Evolutionary conservation across 2,113 vertebrate species (phyloP).

Genomic region (Corythornis vintsioides): DNA sequence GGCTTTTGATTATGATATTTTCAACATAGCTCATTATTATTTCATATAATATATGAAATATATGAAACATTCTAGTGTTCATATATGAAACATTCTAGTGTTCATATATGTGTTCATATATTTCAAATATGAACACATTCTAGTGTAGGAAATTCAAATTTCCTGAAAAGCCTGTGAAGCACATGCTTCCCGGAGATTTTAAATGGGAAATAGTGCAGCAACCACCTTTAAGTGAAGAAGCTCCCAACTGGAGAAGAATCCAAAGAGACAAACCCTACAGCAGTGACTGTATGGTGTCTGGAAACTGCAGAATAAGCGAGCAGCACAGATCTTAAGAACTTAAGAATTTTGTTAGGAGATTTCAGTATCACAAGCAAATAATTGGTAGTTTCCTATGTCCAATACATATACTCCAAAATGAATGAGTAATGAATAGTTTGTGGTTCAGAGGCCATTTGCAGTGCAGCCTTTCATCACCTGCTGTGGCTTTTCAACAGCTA

Average conservation of each 20-base stretch:
- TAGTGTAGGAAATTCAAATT: not conserved
- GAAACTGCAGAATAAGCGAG: not conserved
- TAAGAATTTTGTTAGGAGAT: not conserved
- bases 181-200: not conserved
- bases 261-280: not conserved
- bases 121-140: not conserved
- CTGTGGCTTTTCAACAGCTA: slow-evolving; percentile 47
- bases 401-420: not conserved
- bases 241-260: not conserved
- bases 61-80: not conserved
- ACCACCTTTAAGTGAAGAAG: not conserved
- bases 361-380: not conserved
- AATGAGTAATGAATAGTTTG: not conserved
- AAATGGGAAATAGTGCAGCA: not conserved
- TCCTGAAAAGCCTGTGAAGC: not conserved
- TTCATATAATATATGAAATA: not conserved
- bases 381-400: not conserved
- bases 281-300: not conserved
- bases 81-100: too few species aligned
- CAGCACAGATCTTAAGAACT: not conserved
- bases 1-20: not conserved
- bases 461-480: slow-evolving; percentile 36
- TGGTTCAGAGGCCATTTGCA: not conserved
- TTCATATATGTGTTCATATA: too few species aligned
- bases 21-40: not conserved